Evolutionary conservation across 2,113 vertebrate genomes (phyloP), one percentile per base, ranked within the genome.

Genomic region (Lagopus muta): DNA sequence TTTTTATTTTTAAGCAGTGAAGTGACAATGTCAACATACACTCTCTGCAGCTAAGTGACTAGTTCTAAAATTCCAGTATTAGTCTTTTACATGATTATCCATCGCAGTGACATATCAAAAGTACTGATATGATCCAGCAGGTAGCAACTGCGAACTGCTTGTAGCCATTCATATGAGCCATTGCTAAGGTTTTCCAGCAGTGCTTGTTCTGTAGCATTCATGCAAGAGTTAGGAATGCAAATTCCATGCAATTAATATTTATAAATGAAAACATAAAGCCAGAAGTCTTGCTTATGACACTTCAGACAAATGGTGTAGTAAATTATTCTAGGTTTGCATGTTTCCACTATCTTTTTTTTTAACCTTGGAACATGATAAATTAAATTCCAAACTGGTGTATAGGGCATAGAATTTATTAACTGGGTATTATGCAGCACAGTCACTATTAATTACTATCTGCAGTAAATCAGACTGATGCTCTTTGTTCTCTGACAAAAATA

Each of bases 401-500:
- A 88, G 20, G 28, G 13, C 84, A 82, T 38, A 71, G 9, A 72
- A 78, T 66, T 96, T 96, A 92, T 94, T 96, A 93, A 76, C n/a
- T 74, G 38, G 38, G 18, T 92, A 76, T 91, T 74, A 62, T 71
- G 36, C 61, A 76, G 4, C n/a, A 48, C 66, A 88, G 62, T 64
- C 70, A 67, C 24, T 93, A 85, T 85, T 92, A 97, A 96, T 94
- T 95, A 88, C 47, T 76, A 93, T 76, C 38, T 43, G 82, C 45
- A 82, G 47, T 92, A 93, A 96, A 96, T 89, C 67, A 94, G 15
- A 70, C 30, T 95, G 76, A 89, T 92, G n/a, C 5, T 89, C 34
- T 55, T 95, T 62, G 47, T 42, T 93, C 62, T 84, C 81, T 90
- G 67, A 84, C 52, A 82, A 74, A 80, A 81, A 75, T 91, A 86